Evolutionary conservation across 1,140 invertebrate genomes (phyloP).

Genomic region (Helicoverpa armigera): DNA sequence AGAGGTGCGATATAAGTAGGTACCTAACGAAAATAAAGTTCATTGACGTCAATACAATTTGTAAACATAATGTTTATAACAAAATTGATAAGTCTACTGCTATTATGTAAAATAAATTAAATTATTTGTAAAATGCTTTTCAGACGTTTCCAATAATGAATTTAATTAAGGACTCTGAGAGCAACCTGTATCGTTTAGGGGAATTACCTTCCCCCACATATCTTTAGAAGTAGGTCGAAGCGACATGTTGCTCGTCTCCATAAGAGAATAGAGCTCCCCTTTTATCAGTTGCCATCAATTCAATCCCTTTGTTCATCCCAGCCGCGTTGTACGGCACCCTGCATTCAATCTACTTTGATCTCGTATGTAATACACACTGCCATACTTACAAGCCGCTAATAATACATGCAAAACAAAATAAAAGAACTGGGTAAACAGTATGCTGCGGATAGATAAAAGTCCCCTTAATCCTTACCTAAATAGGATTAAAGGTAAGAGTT

Average conservation of each 20-base stretch:
- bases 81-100: no score
- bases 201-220: slow-evolving; percentile 8
- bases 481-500: slow-evolving; percentile 10
- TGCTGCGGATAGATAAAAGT: slow-evolving; percentile 11
- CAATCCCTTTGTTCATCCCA: slow-evolving; percentile 65
- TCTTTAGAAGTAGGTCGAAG: slow-evolving; percentile 64
- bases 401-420: neutral
- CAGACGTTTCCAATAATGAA: neutral
- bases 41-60: slow-evolving; percentile 5
- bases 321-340: slow-evolving; percentile 59
- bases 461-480: neutral
- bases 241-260: slow-evolving; percentile 67
- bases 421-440: neutral
- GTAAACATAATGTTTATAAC: no score
- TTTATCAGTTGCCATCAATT: slow-evolving; percentile 73
- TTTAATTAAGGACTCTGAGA: slow-evolving; percentile 22
- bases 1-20: slow-evolving; percentile 38
- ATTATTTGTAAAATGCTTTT: neutral
- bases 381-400: neutral
- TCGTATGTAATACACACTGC: slow-evolving; percentile 15
- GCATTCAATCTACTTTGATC: slow-evolving; percentile 62
- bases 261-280: slow-evolving; percentile 52
- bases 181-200: neutral
- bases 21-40: slow-evolving; percentile 26
- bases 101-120: neutral